These are phyloP conservation scores for Oceanites oceanicus DNA, from an alignment of 2,113 vertebrate species.

Conservation along the genomic window DNA sequence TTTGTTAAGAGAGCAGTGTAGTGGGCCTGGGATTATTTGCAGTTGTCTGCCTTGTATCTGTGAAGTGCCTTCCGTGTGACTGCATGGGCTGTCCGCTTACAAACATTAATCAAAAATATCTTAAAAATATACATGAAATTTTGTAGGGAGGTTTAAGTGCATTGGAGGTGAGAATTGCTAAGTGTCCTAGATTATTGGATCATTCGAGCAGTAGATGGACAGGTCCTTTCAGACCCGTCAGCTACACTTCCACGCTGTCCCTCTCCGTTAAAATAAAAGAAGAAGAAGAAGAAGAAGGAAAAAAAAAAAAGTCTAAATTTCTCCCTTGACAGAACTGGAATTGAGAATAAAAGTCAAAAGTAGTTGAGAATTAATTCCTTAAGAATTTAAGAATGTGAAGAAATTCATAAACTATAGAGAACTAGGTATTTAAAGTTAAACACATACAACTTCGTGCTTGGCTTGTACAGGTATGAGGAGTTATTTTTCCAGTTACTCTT, in stretches of 20 bases:
- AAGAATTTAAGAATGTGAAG: background rate
- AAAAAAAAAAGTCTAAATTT: background rate
- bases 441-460: background rate
- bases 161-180: background rate
- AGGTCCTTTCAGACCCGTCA: background rate
- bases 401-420: background rate
- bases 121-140: background rate
- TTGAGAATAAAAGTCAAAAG: background rate
- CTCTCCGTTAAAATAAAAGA: background rate
- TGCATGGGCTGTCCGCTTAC: background rate
- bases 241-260: background rate
- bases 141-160: background rate
- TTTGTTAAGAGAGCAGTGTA: background rate
- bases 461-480: background rate
- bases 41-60: background rate
- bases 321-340: background rate
- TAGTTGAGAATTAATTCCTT: background rate
- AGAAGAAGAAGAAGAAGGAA: fast-evolving
- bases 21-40: background rate
- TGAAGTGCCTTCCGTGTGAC: background rate
- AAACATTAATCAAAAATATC: background rate
- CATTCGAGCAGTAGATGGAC: background rate
- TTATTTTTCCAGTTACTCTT: background rate
- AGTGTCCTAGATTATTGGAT: background rate
- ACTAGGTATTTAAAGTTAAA: background rate